Evolutionary conservation across 2,797 vertebrate species (phyloP), one percentile per base, ranked within the genome.

Genomic region (Cirrhinus mrigala): DNA sequence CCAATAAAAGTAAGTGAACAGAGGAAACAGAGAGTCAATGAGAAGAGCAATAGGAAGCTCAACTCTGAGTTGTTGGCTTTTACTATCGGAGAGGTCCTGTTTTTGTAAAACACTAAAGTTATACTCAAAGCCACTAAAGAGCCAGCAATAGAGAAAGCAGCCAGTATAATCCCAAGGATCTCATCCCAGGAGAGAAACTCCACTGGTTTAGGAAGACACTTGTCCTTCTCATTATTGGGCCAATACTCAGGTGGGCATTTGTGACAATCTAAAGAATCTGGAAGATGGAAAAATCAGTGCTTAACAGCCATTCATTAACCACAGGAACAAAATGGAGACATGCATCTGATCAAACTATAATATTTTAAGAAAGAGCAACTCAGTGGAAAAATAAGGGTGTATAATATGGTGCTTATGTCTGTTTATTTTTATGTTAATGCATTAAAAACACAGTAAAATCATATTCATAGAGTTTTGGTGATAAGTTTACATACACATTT

Each of bases 21-120:
- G 56, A 94, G 89, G 71, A 94, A 94, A 88, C 93, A 94, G 12
- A 94, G 82, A 87, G 91, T 88, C 40, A 94, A 84, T 16, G 93
- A 93, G 73, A 94, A 89, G 16, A 94, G 91, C 77, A 92, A 74
- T 27, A 93, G 83, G 40, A 44, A 71, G 37, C 69, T 71, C 3
- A 71, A 10, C 6, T 71, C 69, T 44, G 69, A 71, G 20, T 94
- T 94, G 86, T 94, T 94, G 62, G 93, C 93, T 6, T 81, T 77
- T 6, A 88, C 87, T n/a, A 88, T 84, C 1, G 87, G 85, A 86
- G 87, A 86, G 1, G 60, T 4, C 14, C 85, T 82, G 82, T 88
- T 73, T 58, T 58, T 87, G 71, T 86, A 87, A 56, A 89, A 87
- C 10, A 89, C 48, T 15, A 76, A 56, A 69, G 68, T 60, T 18